A percentile compares a stretch with the other conserved stretches of the same genome.
Evolutionary conservation across 2,113 vertebrate species (phyloP).

Genomic region (Vicugna pacos): DNA sequence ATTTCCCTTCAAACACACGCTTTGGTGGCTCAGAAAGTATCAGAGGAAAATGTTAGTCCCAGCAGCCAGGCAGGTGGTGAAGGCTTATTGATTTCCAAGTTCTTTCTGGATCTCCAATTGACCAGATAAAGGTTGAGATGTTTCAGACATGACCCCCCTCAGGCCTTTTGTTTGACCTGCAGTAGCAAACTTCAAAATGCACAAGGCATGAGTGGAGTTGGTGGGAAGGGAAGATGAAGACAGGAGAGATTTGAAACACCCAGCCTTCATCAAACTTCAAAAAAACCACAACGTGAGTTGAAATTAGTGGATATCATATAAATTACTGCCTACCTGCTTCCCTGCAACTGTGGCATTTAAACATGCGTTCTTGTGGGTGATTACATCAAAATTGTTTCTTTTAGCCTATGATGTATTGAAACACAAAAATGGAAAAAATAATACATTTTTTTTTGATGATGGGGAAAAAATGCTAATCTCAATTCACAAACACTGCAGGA

Average conservation of each 20-base stretch:
- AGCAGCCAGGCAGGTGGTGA: neutral
- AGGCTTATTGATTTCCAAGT: neutral
- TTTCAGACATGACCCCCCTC: neutral
- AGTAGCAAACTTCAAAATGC: neutral
- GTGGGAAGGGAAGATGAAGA: neutral
- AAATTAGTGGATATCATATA: conserved; percentile 72
- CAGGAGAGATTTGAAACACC: neutral
- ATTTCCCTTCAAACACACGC: neutral
- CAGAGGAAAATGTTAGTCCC: neutral
- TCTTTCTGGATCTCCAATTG: neutral
- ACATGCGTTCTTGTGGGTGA: conserved; percentile 76
- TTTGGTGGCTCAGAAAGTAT: neutral
- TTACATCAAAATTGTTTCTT: conserved; percentile 65
- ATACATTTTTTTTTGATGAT: neutral
- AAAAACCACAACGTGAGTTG: conserved; percentile 27
- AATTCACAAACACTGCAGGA: conserved; percentile 86
- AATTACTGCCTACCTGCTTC: conserved; percentile 77
- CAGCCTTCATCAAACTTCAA: neutral
- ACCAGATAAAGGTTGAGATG: neutral
- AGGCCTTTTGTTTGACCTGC: neutral
- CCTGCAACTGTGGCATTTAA: conserved; percentile 79
- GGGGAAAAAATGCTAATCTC: conserved; percentile 81
- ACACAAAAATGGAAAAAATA: conserved; percentile 49
- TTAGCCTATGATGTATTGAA: neutral
- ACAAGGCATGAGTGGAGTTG: neutral